Evolutionary conservation across 1,140 invertebrate species (phyloP).

Genomic region (Drosophila neocordata): DNA sequence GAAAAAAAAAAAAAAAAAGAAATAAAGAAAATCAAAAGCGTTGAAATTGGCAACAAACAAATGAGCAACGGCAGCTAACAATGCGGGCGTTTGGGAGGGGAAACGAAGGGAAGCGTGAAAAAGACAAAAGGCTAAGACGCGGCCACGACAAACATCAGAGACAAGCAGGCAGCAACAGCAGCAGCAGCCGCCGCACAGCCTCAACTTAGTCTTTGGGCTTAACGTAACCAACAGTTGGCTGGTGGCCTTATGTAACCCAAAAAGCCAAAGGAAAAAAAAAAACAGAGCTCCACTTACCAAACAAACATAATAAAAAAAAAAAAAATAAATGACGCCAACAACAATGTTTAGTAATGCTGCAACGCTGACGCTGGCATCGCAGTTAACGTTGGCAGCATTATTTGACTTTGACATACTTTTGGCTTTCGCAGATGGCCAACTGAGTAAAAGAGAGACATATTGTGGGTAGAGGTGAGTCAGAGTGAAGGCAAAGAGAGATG

Average conservation of each 20-base stretch:
- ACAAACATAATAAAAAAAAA: slow-evolving; percentile 70
- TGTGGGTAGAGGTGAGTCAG: neutral
- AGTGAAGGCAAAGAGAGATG: slow-evolving; percentile 11
- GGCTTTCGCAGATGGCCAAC: slow-evolving; percentile 39
- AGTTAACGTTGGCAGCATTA: slow-evolving; percentile 44
- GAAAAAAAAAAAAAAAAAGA: slow-evolving; percentile 52
- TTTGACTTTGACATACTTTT: slow-evolving; percentile 82
- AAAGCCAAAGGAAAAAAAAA: neutral
- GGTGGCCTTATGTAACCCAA: slow-evolving; percentile 63
- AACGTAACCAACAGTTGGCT: slow-evolving; percentile 77
- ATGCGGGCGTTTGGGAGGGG: neutral
- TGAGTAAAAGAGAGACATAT: slow-evolving; percentile 27
- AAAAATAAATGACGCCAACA: slow-evolving; percentile 25
- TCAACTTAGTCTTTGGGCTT: slow-evolving; percentile 49
- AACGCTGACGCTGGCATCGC: slow-evolving; percentile 21
- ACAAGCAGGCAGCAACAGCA: neutral
- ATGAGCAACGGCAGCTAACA: slow-evolving; percentile 46
- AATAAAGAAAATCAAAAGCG: slow-evolving; percentile 61
- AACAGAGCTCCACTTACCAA: slow-evolving; percentile 71
- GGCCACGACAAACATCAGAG: slow-evolving; percentile 48
- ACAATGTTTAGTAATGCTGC: slow-evolving; percentile 60
- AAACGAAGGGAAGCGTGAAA: slow-evolving; percentile 54
- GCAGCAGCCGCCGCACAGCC: neutral
- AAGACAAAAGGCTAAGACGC: slow-evolving; percentile 68
- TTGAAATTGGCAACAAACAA: slow-evolving; percentile 81